Evolutionary conservation across 2,797 vertebrate genomes (phyloP).

Genomic region (Danio choprae): DNA sequence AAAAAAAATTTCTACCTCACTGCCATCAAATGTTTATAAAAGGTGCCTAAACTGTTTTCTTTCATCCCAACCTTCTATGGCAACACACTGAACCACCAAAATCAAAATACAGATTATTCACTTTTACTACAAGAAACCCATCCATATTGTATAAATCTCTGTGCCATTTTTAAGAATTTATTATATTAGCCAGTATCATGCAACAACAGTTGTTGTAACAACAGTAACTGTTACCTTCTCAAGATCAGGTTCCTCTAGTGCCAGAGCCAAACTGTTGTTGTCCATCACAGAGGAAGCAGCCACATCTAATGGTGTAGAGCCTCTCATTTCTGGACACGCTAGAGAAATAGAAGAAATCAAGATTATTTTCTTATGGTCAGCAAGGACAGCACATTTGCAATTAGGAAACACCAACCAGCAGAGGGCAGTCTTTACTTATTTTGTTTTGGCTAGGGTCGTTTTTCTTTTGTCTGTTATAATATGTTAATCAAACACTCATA

Average conservation of each 20-base stretch:
- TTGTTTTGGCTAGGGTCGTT: not conserved
- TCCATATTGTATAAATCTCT: not conserved
- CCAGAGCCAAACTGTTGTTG: slow-evolving; percentile 93
- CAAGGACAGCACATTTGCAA: not conserved
- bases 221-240: slow-evolving; percentile 83
- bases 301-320: slow-evolving; percentile 95
- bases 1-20: too few relatives aligned
- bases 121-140: not conserved
- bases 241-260: slow-evolving; percentile 93
- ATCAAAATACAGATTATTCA: not conserved
- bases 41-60: not conserved
- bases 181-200: not conserved
- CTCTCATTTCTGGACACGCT: slow-evolving; percentile 97
- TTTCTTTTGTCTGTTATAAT: not conserved
- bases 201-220: not conserved
- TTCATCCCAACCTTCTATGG: not conserved
- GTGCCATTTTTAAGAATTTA: not conserved
- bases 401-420: slow-evolving; percentile 65
- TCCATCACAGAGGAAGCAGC: slow-evolving; percentile 98
- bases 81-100: not conserved
- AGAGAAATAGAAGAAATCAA: not conserved
- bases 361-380: not conserved
- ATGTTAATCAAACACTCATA: not conserved
- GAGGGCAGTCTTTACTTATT: slow-evolving; percentile 68
- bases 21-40: not conserved